Conservation (phyloP, 2,888 invertebrate genomes). For the Nineta flava region DNA sequence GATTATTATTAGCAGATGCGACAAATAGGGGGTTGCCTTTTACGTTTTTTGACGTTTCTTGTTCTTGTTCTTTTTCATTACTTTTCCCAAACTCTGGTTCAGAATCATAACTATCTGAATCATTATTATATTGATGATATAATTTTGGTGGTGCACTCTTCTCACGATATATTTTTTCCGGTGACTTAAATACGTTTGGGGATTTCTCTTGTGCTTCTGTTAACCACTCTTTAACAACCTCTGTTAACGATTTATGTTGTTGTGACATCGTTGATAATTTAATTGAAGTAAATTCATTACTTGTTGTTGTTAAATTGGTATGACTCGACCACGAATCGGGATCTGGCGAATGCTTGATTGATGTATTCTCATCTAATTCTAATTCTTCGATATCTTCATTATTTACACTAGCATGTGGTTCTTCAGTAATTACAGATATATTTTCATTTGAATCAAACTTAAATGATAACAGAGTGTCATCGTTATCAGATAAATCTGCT, state of each 20-base stretch:
- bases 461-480: background rate
- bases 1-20: conserved; percentile 6
- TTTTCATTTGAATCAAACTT: background rate
- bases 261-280: background rate
- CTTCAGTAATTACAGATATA: conserved; percentile 1
- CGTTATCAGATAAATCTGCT: background rate
- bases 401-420: background rate
- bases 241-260: conserved; percentile 26
- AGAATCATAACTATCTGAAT: conserved; percentile 14
- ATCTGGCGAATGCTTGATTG: background rate
- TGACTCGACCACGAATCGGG: background rate
- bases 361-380: no score
- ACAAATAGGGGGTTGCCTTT: conserved; percentile 20
- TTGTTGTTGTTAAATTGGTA: background rate
- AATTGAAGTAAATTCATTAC: background rate
- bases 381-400: background rate
- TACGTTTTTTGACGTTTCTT: conserved; percentile 21
- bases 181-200: conserved; percentile 27
- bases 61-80: conserved; percentile 12
- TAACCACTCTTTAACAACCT: conserved; percentile 44
- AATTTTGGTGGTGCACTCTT: background rate
- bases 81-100: conserved; percentile 16
- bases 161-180: conserved; percentile 23
- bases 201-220: conserved; percentile 27
- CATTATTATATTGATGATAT: conserved; percentile 9